phyloP scores from a whole-genome alignment of 2,888 invertebrate species.

The Trachelus tabidus region DNA sequence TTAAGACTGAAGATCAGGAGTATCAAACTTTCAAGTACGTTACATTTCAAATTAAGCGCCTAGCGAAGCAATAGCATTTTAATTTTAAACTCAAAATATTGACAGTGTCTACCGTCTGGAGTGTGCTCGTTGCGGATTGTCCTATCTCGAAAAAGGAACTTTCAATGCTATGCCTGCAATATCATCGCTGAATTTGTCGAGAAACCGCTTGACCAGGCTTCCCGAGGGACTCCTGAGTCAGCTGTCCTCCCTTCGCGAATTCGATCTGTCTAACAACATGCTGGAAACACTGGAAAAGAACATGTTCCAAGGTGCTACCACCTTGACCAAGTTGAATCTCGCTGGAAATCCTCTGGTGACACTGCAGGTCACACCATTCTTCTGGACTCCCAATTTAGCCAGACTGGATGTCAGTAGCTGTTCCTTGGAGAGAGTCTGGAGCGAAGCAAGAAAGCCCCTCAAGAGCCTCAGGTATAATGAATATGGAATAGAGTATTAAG shows the following conservation, averaged over 20 bases:
- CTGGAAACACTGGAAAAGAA: conserved; percentile 72
- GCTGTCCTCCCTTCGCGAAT: conserved; percentile 73
- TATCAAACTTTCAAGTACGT: conserved; percentile 53
- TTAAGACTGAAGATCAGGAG: conserved; percentile 70
- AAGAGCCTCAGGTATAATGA: conserved; percentile 50
- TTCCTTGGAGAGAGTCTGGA: conserved; percentile 75
- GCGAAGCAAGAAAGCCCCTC: conserved; percentile 62
- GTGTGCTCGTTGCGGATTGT: conserved; percentile 79
- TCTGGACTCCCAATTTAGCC: conserved; percentile 72
- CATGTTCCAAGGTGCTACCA: conserved; percentile 75
- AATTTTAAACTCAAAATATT: conserved; percentile 40
- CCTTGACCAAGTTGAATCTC: conserved; percentile 75
- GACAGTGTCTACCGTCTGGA: conserved; percentile 78
- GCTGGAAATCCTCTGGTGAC: conserved; percentile 78
- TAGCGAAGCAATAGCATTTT: background rate
- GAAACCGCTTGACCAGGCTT: conserved; percentile 67
- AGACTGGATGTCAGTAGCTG: conserved; percentile 80
- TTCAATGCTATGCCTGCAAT: conserved; percentile 80
- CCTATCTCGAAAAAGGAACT: conserved; percentile 72
- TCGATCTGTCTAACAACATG: conserved; percentile 80
- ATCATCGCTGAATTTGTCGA: conserved; percentile 74
- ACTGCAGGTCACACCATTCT: conserved; percentile 76
- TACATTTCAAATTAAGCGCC: background rate
- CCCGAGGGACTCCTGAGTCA: conserved; percentile 57
- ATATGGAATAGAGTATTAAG: background rate